Evolutionary conservation across 2,113 vertebrate genomes (phyloP).

Genomic region (Rhinolophus sinicus): DNA sequence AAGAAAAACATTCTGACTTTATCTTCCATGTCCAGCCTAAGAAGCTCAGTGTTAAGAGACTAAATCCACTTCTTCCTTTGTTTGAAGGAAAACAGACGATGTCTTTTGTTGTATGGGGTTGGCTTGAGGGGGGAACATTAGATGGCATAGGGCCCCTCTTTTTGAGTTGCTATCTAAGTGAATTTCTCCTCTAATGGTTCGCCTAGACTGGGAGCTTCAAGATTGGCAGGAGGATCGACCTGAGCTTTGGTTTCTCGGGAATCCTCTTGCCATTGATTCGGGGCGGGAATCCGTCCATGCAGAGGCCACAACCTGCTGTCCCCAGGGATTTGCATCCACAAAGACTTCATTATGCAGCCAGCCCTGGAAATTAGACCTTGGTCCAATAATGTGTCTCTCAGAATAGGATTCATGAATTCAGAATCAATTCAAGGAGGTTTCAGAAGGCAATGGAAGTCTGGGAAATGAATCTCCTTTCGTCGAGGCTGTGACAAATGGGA

Average conservation of each 20-base stretch:
- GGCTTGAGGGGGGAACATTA: background rate
- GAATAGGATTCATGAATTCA: constrained; percentile 50
- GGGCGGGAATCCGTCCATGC: background rate
- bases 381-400: constrained; percentile 42
- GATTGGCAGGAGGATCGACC: background rate
- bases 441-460: constrained; percentile 37
- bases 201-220: background rate
- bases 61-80: background rate
- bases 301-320: background rate
- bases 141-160: background rate
- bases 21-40: background rate
- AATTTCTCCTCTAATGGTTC: background rate
- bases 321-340: constrained; percentile 20
- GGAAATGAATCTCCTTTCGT: constrained; percentile 66
- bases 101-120: background rate
- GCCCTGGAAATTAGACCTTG: constrained; percentile 51
- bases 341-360: constrained; percentile 36
- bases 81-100: background rate
- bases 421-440: constrained; percentile 52
- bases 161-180: background rate
- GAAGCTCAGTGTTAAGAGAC: background rate
- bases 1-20: background rate
- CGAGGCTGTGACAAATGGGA: constrained; percentile 48
- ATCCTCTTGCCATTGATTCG: background rate
- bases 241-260: background rate